Evolutionary conservation across 2,113 vertebrate species (phyloP), one percentile per base, ranked within the genome.

Genomic region (Bombycilla garrulus): DNA sequence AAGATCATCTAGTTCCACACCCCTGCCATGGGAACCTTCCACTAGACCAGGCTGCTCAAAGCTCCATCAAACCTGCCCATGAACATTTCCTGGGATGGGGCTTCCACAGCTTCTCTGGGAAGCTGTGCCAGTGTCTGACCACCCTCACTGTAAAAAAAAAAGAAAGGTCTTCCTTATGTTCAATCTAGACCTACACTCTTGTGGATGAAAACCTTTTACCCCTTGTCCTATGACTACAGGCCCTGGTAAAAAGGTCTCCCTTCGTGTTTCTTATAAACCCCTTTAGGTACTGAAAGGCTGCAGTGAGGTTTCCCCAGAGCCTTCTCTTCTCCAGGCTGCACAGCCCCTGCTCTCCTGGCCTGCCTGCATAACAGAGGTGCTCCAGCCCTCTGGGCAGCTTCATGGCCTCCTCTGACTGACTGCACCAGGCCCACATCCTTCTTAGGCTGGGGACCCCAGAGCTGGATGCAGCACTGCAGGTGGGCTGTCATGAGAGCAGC

Each of bases 331-430:
- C 47, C 18, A 9, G 44, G 15, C 12, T 86, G 53, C 38, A 42
- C 18, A 28, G 44, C 2, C 15, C 23, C 38, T 76, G 19, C 31
- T 48, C 35, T 29, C 57, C 71, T 22, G 58, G 19, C 11, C 5
- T 45, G 3, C n/a, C 28, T 2, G 15, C 60, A 29, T 0, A 72
- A 7, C 4, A 77, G 11, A 72, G 11, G 11, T 31, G 20, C 8
- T 91, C 11, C n/a, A 81, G 58, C 24, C 9, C 35, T 33, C 44
- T 24, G 26, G 77, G 4, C 38, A 56, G 16, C 45, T 86, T 26
- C 0, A 1, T 47, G 35, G 48, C 42, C 19, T 56, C 54, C 24
- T 79, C 40, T 65, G 42, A 78, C 21, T 23, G 0, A 0, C 15
- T 79, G 36, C 12, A 72, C 42, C 26, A 86, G 23, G 7, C 50